These are phyloP conservation scores for Agapornis canus DNA, from an alignment of 2,797 vertebrate genomes.

Conservation along the genomic window DNA sequence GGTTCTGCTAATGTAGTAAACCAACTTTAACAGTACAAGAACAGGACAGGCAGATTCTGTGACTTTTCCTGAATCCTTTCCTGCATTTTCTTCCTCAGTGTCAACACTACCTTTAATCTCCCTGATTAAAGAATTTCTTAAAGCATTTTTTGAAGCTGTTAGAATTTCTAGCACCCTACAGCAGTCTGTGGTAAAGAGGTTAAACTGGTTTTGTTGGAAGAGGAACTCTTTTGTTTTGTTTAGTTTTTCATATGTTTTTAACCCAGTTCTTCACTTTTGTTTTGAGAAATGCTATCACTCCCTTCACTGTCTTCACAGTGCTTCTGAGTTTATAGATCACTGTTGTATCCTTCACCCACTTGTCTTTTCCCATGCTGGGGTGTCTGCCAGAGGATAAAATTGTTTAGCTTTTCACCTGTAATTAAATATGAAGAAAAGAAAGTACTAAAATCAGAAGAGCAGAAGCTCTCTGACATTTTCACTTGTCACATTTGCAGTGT, in stretches of 20 bases:
- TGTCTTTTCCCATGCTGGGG: not conserved
- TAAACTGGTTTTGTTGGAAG: not conserved
- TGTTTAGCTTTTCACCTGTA: not conserved
- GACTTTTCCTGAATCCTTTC: not conserved
- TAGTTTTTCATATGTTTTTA: not conserved
- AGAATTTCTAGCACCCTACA: not conserved
- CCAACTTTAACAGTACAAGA: not conserved
- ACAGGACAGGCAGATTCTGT: not conserved
- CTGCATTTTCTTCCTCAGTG: not conserved
- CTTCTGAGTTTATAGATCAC: not conserved
- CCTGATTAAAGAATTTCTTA: not conserved
- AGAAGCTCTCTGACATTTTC: not conserved
- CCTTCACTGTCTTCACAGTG: not conserved
- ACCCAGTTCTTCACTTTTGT: not conserved
- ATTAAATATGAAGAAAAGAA: not conserved
- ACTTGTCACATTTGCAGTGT: not conserved
- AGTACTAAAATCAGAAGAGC: not conserved
- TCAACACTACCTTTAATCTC: not conserved
- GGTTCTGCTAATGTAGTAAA: not conserved
- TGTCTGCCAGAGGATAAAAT: not conserved
- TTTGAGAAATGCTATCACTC: not conserved
- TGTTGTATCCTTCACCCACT: not conserved
- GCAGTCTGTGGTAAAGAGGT: not conserved
- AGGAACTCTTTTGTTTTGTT: not conserved
- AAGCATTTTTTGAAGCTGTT: not conserved